A percentile compares a stretch with the other conserved stretches of the same genome.
phyloP scores from a whole-genome alignment of 2,113 vertebrate genomes.

The Hemibagrus wyckioides region DNA sequence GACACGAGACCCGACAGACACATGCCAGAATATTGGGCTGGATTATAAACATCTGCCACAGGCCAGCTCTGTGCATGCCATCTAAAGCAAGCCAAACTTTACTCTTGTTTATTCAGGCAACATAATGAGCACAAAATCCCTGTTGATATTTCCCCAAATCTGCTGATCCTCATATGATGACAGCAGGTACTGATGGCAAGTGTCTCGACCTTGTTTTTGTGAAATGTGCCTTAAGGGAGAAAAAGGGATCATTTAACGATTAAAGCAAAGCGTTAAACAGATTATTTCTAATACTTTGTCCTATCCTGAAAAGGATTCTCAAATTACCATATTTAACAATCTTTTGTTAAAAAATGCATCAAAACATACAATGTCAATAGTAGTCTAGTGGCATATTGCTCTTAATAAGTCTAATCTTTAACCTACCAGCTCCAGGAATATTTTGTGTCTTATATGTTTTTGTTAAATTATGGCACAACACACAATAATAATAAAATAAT shows the following conservation, averaged over 20 bases:
- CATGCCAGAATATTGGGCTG: background rate
- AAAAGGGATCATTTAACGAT: background rate
- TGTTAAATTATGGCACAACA: no score
- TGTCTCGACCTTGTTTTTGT: background rate
- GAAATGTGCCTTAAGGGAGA: background rate
- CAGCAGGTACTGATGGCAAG: background rate
- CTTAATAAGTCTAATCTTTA: background rate
- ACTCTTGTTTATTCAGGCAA: background rate
- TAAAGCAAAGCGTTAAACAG: background rate
- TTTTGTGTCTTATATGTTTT: background rate
- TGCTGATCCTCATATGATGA: background rate
- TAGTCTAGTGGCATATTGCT: background rate
- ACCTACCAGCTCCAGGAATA: background rate
- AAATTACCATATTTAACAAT: background rate
- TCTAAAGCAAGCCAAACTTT: background rate
- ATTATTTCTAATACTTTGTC: background rate
- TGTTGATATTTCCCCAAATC: background rate
- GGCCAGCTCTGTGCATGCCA: background rate
- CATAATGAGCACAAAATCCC: slow-evolving; percentile 5
- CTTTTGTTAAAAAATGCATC: background rate
- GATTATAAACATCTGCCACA: slow-evolving; percentile 27
- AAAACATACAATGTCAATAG: background rate
- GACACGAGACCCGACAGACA: background rate
- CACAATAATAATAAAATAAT: no score
- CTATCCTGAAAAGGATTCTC: background rate